Evolutionary conservation across 2,797 vertebrate species (phyloP), one percentile per base, ranked within the genome.

Genomic region (Poecilia wingei): DNA sequence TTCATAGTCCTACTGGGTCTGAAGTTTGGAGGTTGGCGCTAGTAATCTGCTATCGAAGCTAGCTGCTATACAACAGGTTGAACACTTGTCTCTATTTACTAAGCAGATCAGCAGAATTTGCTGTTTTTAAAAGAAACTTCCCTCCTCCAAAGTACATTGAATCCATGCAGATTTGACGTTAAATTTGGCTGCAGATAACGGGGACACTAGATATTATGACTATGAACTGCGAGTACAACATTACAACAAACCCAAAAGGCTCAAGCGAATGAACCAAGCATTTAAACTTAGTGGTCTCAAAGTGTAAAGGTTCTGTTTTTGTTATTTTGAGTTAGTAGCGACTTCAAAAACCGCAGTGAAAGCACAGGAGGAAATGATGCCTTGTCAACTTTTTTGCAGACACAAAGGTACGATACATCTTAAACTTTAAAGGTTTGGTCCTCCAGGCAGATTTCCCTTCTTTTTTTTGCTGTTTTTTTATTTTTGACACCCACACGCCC

Each of bases 381-480:
- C 6, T 55, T 57, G 51, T 41, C 53, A 55, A 43, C 14, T 74
- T 43, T 43, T 10, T 69, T 76, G 43, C 41, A 71, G 68, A 80
- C 31, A 86, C 80, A 77, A 78, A 88, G 84, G 75, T 61, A 72
- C 31, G 66, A 72, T 74, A 90, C 73, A 84, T 91, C 79, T 86
- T 80, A 78, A 89, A 86, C 25, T 78, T 83, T 86, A 82, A 93
- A 90, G 84, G 86, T 89, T 91, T 83, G 82, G 86, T 84, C 86
- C 83, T 89, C 74, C 59, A 86, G 86, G 87, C 85, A 80, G 82
- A 22, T 57, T 59, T 74, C 39, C 82, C 57, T 72, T 47, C 43
- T 8, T 51, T 51, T 25, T 51, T 25, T 8, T 22, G 20, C 20
- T 51, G 22, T 25, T 22, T 6, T 39, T 41, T 41, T 7, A 1